Evolutionary conservation across 2,888 invertebrate genomes (phyloP), one percentile per base, ranked within the genome.

Genomic region (Luffia ferchaultella): DNA sequence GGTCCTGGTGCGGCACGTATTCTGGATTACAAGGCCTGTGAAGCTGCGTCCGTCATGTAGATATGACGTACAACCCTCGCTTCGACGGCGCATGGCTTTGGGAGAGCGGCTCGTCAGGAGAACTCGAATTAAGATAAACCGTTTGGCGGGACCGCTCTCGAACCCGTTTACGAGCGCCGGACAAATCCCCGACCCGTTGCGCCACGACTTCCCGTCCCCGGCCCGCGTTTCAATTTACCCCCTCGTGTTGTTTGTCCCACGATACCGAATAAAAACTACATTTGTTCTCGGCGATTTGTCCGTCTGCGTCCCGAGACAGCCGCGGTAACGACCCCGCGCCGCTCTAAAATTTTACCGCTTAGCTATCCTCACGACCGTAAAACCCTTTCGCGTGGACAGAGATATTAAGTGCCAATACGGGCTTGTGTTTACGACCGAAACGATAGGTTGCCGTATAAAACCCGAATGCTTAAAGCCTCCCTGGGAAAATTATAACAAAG

Each of bases 141-240:
- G 42, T 57, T 58, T 60, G 60, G 54, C 61, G 59, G 59, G 58
- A 59, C 56, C 61, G 63, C 66, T 68, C 65, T 63, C 65, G 63
- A 69, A 59, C 63, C 62, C 68, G n/a, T 75, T 73, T 74, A 73
- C 68, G 73, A 74, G 70, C 74, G 73, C 70, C 67, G 61, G 64
- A 70, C 70, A 71, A 73, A 74, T 73, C 70, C 70, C 62, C 42
- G 49, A 43, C 30, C 30, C n/a, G n/a, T n/a, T n/a, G n/a, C n/a
- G n/a, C n/a, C n/a, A n/a, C n/a, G n/a, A n/a, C n/a, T n/a, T 3
- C 30, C 30, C 30, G 5, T 30, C 5, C 30, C 30, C 30, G 58
- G 60, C 57, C 66, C 65, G 68, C 65, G 63, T 63, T 73, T 76
- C 76, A 74, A 74, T 76, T 76, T 76, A 76, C 67, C 71, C 67